Evolutionary conservation across 1,140 invertebrate species (phyloP).

Genomic region (Grapholita molesta): DNA sequence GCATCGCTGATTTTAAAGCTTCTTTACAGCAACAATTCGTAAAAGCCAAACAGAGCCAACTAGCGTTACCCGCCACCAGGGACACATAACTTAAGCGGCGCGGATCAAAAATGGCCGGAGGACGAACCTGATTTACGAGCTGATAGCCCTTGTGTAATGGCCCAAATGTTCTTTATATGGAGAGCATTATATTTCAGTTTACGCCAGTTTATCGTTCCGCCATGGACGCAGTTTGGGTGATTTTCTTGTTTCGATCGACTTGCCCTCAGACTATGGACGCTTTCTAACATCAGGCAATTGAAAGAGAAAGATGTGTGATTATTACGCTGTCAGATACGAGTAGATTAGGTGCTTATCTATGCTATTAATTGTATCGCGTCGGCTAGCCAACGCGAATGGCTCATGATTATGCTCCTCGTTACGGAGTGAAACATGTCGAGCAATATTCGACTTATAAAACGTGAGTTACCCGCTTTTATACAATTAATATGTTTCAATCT

Average conservation of each 20-base stretch:
- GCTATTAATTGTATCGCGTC: too few relatives aligned
- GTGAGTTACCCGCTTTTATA: too few relatives aligned
- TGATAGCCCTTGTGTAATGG: conserved; percentile 64
- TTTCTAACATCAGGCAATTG: too few relatives aligned
- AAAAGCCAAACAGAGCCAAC: neutral
- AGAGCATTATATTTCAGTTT: conserved; percentile 24
- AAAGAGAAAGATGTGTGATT: too few relatives aligned
- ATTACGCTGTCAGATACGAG: too few relatives aligned
- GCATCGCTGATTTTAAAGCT: neutral
- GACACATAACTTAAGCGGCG: conserved; percentile 66
- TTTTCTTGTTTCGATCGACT: neutral
- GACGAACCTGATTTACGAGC: conserved; percentile 53
- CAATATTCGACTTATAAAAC: too few relatives aligned
- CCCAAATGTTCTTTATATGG: conserved; percentile 45
- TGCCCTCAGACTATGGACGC: too few relatives aligned
- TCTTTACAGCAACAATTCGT: neutral
- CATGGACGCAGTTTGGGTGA: conserved; percentile 21
- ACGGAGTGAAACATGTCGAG: too few relatives aligned
- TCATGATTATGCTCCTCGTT: too few relatives aligned
- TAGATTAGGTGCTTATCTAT: too few relatives aligned
- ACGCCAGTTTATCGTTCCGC: neutral
- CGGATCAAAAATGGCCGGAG: conserved; percentile 58
- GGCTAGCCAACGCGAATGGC: too few relatives aligned
- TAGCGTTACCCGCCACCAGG: conserved; percentile 40
- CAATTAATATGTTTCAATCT: too few relatives aligned